Base-by-base conservation (phyloP, 2,797 vertebrate species). In the Eleutherodactylus coqui region DNA sequence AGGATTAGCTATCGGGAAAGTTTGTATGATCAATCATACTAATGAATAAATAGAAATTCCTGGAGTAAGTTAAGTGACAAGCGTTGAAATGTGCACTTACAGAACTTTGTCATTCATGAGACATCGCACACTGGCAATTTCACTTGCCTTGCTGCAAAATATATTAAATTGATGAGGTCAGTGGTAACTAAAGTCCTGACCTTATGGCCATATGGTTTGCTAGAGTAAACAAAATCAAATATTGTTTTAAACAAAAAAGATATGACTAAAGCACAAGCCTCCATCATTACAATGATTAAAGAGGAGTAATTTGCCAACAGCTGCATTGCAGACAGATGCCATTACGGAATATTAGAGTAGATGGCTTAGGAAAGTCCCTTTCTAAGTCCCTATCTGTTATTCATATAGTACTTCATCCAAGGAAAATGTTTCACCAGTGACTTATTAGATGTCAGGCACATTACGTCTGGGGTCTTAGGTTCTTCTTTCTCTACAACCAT, bases 11-110 rank as follows among this genome's bases (percentile, higher is more conserved):
- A 72, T 69, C 0, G 79, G 21, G 5, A 17, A 77, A n/a, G 73
- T n/a, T 70, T 87, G 51, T 75, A 85, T 88, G 83, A 88, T 88
- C 60, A 76, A 27, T 85, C 55, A 79, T 29, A 81, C 0, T 34
- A 81, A 53, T 55, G 82, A 88, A 21, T 60, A 32, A 86, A 86
- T 24, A 72, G 49, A 49, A 75, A 27, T 19, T 45, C 21, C 45
- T 0, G 49, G 32, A 32, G 62, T 9, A 43, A 34, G 29, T 5
- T 53, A 86, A 83, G 82, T 78, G 32, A 55, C 67, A 85, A 43
- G 13, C 3, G 11, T 79, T 78, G 36, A 58, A 85, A 80, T 80
- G 51, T 85, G 67, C 41, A 72, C 51, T 85, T 72, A 36, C 76
- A 19, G 21, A 72, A 45, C 73, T 84, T 47, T 84, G 70, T 29